Evolutionary conservation across 2,888 invertebrate genomes (phyloP).

Genomic region (Drosophila neotestacea): DNA sequence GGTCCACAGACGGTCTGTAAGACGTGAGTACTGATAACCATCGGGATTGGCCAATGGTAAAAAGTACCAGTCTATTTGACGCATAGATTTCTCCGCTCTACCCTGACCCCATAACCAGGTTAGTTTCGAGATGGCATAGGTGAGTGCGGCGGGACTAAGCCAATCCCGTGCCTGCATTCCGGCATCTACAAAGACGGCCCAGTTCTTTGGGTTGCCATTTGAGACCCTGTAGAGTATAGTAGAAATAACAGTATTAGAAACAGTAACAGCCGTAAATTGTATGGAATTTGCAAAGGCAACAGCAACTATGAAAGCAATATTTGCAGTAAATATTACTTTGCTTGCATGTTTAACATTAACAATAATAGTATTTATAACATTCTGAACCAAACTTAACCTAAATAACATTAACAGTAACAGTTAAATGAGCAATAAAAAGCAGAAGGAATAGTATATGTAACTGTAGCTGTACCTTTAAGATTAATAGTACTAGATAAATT

Average conservation of each 20-base stretch:
- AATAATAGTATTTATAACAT: neutral
- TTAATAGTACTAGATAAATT: neutral
- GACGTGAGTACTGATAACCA: constrained; percentile 93
- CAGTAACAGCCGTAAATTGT: neutral
- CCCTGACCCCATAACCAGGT: constrained; percentile 87
- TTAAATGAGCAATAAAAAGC: neutral
- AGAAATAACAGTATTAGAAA: neutral
- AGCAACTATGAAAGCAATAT: neutral
- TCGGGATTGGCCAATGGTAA: constrained; percentile 92
- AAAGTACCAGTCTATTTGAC: constrained; percentile 93
- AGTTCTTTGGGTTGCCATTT: constrained; percentile 88
- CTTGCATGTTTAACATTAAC: neutral
- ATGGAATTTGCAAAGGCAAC: neutral
- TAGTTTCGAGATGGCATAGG: constrained; percentile 90
- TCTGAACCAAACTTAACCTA: too few relatives aligned
- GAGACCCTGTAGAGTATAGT: constrained; percentile 86
- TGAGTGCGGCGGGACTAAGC: constrained; percentile 92
- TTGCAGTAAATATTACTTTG: neutral
- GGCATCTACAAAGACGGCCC: constrained; percentile 90
- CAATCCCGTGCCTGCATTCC: constrained; percentile 95
- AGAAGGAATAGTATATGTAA: neutral
- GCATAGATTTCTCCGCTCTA: constrained; percentile 86
- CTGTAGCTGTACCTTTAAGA: neutral
- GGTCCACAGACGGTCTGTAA: constrained; percentile 92
- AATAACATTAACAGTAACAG: neutral